phyloP scores from a whole-genome alignment of 37 sponge, comb jelly and placozoan species.

The Eunapius fragilis region DNA sequence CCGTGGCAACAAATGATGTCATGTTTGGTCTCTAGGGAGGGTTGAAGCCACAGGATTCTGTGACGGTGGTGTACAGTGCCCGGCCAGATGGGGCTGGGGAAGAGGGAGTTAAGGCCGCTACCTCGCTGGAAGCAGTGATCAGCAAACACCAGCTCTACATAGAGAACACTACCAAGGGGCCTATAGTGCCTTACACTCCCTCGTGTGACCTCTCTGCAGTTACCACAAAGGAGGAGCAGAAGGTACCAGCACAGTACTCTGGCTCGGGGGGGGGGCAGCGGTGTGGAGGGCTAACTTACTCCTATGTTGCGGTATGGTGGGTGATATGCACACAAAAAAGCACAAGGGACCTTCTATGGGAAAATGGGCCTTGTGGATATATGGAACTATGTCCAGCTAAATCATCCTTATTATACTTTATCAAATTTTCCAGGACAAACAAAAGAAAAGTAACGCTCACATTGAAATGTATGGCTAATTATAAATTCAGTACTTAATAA shows the following conservation, averaged over 20 bases:
- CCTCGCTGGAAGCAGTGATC: constrained; percentile 53
- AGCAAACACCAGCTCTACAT: constrained; percentile 61
- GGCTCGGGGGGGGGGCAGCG: too few species aligned
- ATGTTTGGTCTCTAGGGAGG: constrained; percentile 50
- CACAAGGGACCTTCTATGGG: too few species aligned
- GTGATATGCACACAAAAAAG: too few species aligned
- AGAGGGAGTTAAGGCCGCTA: background rate
- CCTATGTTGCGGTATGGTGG: too few species aligned
- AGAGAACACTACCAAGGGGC: constrained; percentile 70
- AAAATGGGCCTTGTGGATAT: too few species aligned
- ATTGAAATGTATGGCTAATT: too few species aligned
- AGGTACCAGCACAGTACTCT: constrained; percentile 28
- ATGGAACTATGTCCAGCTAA: too few species aligned
- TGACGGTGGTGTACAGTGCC: constrained; percentile 63
- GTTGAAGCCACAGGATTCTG: constrained; percentile 72
- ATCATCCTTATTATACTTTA: too few species aligned
- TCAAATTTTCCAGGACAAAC: too few species aligned
- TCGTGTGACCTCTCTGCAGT: constrained; percentile 4
- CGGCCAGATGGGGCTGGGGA: constrained; percentile 7
- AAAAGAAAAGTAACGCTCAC: too few species aligned
- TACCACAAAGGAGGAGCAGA: constrained; percentile 60
- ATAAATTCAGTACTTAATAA: too few species aligned
- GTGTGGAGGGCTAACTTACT: too few species aligned
- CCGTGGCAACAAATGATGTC: background rate
- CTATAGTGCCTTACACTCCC: constrained; percentile 12